phyloP scores from a whole-genome alignment of 2,113 vertebrate genomes.

The Mobula hypostoma region DNA sequence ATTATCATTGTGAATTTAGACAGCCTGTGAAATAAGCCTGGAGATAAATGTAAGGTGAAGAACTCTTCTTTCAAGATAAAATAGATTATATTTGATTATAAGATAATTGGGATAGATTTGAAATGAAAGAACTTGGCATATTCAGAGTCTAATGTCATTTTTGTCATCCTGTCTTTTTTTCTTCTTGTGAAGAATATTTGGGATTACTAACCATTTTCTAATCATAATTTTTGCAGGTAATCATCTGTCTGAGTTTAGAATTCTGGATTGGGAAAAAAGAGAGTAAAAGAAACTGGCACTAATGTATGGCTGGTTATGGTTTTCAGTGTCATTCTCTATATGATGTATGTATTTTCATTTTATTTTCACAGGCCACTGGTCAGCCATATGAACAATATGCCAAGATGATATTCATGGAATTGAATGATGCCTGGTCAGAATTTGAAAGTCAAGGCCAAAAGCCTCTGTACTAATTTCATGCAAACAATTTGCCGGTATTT shows the following conservation, averaged over 20 bases:
- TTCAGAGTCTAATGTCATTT: background rate
- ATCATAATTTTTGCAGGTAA: background rate
- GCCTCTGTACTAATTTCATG: conserved; percentile 74
- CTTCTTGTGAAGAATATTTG: background rate
- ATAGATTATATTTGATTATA: background rate
- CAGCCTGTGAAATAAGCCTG: background rate
- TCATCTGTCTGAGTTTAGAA: background rate
- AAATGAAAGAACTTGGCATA: background rate
- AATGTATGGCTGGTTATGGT: background rate
- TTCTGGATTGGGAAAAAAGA: background rate
- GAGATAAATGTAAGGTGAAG: background rate
- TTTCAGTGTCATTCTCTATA: conserved; percentile 23
- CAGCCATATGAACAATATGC: conserved; percentile 98
- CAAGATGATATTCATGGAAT: conserved; percentile 99
- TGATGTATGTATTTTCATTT: conserved; percentile 40
- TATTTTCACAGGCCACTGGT: conserved; percentile 77
- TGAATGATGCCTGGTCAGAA: conserved; percentile 99
- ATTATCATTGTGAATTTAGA: background rate
- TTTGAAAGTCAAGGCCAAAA: conserved; percentile 99
- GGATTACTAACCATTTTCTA: background rate
- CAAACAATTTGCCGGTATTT: conserved; percentile 10
- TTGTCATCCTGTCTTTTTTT: background rate
- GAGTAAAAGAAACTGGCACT: background rate
- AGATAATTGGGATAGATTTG: background rate
- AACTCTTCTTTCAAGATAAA: background rate